Evolutionary conservation across 53 echinoderm and acorn worm genomes (phyloP).

Genomic region (Zoroaster sp.): DNA sequence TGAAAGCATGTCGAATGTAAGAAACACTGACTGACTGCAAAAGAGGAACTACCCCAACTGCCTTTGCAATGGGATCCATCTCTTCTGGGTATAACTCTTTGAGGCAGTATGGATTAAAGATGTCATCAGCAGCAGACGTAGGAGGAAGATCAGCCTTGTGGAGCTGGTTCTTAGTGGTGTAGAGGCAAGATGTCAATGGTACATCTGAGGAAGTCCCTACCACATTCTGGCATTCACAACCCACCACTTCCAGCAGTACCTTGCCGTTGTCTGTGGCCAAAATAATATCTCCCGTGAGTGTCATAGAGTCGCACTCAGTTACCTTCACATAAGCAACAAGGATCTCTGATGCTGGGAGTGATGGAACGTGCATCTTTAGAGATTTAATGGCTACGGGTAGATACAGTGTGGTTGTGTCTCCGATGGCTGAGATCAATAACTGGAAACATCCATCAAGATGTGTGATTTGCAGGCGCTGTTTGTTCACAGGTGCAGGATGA

Average conservation of each 20-base stretch:
- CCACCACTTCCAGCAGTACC: slow-evolving; percentile 63
- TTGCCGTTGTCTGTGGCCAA: slow-evolving; percentile 54
- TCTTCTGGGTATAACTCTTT: slow-evolving; percentile 60
- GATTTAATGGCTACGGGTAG: slow-evolving; percentile 59
- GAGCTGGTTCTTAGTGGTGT: slow-evolving; percentile 74
- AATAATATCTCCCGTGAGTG: slow-evolving; percentile 61
- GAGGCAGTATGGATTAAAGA: slow-evolving; percentile 40
- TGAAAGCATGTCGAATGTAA: slow-evolving; percentile 84
- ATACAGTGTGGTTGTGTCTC: slow-evolving; percentile 68
- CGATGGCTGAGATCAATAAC: slow-evolving; percentile 53
- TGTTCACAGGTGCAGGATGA: slow-evolving; percentile 43
- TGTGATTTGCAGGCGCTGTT: slow-evolving; percentile 71
- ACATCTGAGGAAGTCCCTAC: slow-evolving; percentile 37
- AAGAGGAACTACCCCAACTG: slow-evolving; percentile 55
- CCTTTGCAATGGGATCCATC: slow-evolving; percentile 64
- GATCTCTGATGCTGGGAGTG: slow-evolving; percentile 60
- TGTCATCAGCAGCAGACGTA: slow-evolving; percentile 66
- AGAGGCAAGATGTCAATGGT: slow-evolving; percentile 73
- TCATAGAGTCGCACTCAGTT: slow-evolving; percentile 62
- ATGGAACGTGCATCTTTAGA: slow-evolving; percentile 73
- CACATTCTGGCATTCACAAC: slow-evolving; percentile 60
- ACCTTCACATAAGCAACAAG: slow-evolving; percentile 66
- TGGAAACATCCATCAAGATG: slow-evolving; percentile 85
- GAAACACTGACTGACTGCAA: slow-evolving; percentile 66
- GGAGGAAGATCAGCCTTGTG: slow-evolving; percentile 54